phyloP scores from a whole-genome alignment of 2,888 invertebrate species.

The Drosophila quinaria region DNA sequence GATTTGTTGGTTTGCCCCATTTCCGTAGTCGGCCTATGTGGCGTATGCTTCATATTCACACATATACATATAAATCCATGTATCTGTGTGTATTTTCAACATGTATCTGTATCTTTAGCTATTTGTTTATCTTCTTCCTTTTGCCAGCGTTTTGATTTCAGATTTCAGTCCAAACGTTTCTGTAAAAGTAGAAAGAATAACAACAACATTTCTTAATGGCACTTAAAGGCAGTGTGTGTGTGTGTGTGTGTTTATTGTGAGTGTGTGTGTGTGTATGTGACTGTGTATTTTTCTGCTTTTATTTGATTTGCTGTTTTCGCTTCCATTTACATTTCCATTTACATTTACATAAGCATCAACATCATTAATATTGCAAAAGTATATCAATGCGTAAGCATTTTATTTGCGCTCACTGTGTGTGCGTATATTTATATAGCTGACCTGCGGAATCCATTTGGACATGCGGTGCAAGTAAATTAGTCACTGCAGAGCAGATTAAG shows the following conservation, averaged over 20 bases:
- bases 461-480: slow-evolving; percentile 9
- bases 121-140: slow-evolving; percentile 38
- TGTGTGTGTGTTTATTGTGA: background rate
- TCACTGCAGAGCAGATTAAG: slow-evolving; percentile 6
- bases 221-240: slow-evolving; percentile 3
- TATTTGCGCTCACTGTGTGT: slow-evolving; percentile 11
- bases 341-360: slow-evolving; percentile 71
- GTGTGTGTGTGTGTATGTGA: background rate
- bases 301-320: slow-evolving; percentile 61
- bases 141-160: slow-evolving; percentile 55
- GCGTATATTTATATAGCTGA: slow-evolving; percentile 1
- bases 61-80: background rate
- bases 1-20: slow-evolving; percentile 56
- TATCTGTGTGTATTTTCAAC: slow-evolving; percentile 16
- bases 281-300: slow-evolving; percentile 35
- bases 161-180: slow-evolving; percentile 41
- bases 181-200: slow-evolving; percentile 32
- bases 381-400: slow-evolving; percentile 59
- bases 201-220: slow-evolving; percentile 21
- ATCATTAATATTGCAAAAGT: slow-evolving; percentile 74
- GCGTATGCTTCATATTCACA: slow-evolving; percentile 33
- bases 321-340: slow-evolving; percentile 63
- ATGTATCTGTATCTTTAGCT: slow-evolving; percentile 31
- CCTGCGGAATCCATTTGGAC: slow-evolving; percentile 15
- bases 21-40: slow-evolving; percentile 46